Conservation (phyloP, 1,140 invertebrate species). For the Mercenaria mercenaria region DNA sequence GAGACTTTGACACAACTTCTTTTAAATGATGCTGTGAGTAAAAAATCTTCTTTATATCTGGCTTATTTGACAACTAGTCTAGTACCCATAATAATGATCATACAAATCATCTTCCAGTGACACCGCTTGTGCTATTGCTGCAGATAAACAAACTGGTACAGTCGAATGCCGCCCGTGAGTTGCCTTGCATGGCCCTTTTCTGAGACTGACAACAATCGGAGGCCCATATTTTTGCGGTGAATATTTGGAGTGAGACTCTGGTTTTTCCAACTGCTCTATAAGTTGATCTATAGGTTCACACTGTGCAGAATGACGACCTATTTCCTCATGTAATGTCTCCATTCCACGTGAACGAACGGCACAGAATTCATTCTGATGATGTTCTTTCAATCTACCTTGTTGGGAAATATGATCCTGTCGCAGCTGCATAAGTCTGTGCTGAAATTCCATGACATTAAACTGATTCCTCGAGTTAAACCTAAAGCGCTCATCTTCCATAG, state of each 20-base stretch:
- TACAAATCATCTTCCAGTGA: conserved; percentile 53
- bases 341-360: neutral
- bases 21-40: too few species aligned
- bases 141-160: conserved; percentile 11
- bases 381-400: neutral
- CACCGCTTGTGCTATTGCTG: conserved; percentile 31
- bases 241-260: neutral
- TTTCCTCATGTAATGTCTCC: neutral
- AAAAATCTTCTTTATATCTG: too few species aligned
- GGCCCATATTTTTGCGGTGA: conserved; percentile 26
- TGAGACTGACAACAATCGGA: conserved; percentile 32
- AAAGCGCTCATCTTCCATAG: neutral
- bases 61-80: neutral
- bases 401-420: neutral
- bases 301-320: neutral
- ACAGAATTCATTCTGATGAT: neutral
- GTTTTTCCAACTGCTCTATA: conserved; percentile 28
- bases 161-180: conserved; percentile 7
- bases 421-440: neutral
- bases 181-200: conserved; percentile 40
- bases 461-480: neutral
- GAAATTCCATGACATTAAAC: neutral
- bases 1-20: too few species aligned
- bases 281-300: neutral
- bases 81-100: conserved; percentile 52